These are phyloP conservation scores for Notoglanidium macrostoma DNA, from an alignment of 2,797 vertebrate species.

Conservation along the genomic window DNA sequence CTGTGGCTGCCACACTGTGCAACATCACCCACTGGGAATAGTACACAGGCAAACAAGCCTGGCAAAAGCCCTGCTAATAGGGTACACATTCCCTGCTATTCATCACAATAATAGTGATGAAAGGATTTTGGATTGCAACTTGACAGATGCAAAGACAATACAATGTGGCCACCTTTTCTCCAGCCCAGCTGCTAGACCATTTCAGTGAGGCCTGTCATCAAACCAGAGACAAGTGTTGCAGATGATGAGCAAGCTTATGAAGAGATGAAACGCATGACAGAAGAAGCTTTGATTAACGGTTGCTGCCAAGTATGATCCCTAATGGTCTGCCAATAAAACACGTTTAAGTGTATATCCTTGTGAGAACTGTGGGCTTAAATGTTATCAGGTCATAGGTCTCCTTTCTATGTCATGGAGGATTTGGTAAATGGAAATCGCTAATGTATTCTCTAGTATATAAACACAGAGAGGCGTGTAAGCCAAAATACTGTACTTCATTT, in stretches of 20 bases:
- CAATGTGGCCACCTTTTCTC: slow-evolving; percentile 20
- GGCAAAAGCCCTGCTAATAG: slow-evolving; percentile 44
- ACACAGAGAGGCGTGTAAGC: not conserved
- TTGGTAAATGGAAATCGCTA: not conserved
- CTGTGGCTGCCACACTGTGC: slow-evolving; percentile 19
- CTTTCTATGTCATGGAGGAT: not conserved
- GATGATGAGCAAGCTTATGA: not conserved
- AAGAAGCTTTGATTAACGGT: slow-evolving; percentile 41
- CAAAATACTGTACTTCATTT: slow-evolving; percentile 21
- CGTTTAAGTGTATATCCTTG: slow-evolving; percentile 1
- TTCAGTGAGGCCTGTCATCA: slow-evolving; percentile 16
- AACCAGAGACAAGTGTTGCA: slow-evolving; percentile 7
- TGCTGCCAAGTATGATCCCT: not conserved
- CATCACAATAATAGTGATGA: slow-evolving; percentile 53
- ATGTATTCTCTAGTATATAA: not conserved
- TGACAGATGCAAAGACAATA: slow-evolving; percentile 44
- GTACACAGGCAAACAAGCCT: slow-evolving; percentile 43
- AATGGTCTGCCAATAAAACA: slow-evolving; percentile 23
- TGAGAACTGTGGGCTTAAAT: slow-evolving; percentile 7
- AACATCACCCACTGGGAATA: slow-evolving; percentile 32
- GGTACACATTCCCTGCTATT: slow-evolving; percentile 49
- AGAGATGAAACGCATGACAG: slow-evolving; percentile 14
- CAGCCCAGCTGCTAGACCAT: slow-evolving; percentile 28
- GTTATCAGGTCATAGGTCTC: slow-evolving; percentile 9
- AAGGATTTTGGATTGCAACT: slow-evolving; percentile 40